Conservation (phyloP, 2,797 vertebrate genomes). For the Chrosomus eos region DNA sequence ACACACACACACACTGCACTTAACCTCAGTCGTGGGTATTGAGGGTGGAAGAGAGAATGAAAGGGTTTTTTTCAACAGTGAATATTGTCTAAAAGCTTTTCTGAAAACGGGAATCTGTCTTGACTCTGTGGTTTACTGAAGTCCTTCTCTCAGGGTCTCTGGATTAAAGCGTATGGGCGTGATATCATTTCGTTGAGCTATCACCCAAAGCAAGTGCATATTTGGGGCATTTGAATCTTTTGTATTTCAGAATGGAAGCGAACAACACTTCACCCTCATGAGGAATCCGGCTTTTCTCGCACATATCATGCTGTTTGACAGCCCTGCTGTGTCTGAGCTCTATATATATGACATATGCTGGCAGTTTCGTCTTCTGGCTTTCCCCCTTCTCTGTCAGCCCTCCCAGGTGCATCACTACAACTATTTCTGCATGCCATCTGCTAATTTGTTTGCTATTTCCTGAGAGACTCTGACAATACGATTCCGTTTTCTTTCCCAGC, state of each 20-base stretch:
- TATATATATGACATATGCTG: constrained; percentile 54
- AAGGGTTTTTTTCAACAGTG: neutral
- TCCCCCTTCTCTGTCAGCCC: constrained; percentile 53
- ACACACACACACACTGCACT: no score
- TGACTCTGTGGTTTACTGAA: neutral
- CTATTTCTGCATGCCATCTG: constrained; percentile 60
- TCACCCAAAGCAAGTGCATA: neutral
- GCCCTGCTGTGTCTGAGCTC: constrained; percentile 44
- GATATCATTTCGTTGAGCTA: neutral
- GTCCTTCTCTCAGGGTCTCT: neutral
- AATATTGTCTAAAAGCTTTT: neutral
- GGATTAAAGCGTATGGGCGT: neutral
- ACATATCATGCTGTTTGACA: constrained; percentile 48
- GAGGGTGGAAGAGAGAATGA: neutral
- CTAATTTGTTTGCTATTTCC: constrained; percentile 43
- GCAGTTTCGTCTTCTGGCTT: constrained; percentile 47
- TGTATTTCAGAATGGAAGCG: constrained; percentile 22
- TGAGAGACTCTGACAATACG: constrained; percentile 47
- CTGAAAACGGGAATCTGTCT: neutral
- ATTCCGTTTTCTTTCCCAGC: constrained; percentile 27
- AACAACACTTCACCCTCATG: neutral
- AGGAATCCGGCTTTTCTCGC: constrained; percentile 38
- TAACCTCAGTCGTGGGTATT: no score
- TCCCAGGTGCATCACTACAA: constrained; percentile 44
- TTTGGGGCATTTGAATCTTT: constrained; percentile 6